Evolutionary conservation across 2,113 vertebrate genomes (phyloP).

Genomic region (Carassius carassius): DNA sequence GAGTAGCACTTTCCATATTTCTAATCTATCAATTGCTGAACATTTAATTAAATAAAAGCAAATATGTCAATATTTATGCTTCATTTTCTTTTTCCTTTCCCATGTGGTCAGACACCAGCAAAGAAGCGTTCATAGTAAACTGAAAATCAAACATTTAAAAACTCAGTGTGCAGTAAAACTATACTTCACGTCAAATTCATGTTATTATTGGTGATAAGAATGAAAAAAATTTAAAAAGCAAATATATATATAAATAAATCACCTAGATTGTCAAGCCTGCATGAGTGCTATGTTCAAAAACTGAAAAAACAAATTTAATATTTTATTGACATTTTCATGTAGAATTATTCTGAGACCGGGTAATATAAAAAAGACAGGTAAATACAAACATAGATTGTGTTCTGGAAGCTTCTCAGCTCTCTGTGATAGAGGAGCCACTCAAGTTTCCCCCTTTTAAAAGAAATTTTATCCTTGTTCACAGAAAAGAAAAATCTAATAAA

Average conservation of each 20-base stretch:
- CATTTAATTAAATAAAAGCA: neutral
- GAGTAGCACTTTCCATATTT: neutral
- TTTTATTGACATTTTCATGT: slow-evolving; percentile 56
- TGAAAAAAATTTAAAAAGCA: no score
- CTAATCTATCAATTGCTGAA: neutral
- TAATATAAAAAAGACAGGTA: slow-evolving; percentile 46
- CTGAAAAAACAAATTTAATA: neutral
- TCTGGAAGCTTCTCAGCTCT: slow-evolving; percentile 8
- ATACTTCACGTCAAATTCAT: neutral
- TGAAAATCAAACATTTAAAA: neutral
- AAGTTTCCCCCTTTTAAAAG: slow-evolving; percentile 45
- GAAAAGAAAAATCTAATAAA: neutral
- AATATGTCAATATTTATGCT: neutral
- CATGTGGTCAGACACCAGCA: neutral
- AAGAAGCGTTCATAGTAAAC: neutral
- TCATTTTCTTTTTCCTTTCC: neutral
- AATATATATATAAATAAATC: no score
- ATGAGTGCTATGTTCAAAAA: neutral
- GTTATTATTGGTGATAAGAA: neutral
- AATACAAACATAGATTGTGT: slow-evolving; percentile 42
- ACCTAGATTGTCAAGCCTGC: neutral
- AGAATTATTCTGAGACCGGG: slow-evolving; percentile 44
- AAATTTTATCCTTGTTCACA: slow-evolving; percentile 28
- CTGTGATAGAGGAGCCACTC: neutral
- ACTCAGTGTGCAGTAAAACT: neutral